Percentiles rank a stretch among this genome's conserved stretches.
These are phyloP conservation scores for Esox lucius DNA, from an alignment of 2,797 vertebrate genomes.

Conservation along the genomic window DNA sequence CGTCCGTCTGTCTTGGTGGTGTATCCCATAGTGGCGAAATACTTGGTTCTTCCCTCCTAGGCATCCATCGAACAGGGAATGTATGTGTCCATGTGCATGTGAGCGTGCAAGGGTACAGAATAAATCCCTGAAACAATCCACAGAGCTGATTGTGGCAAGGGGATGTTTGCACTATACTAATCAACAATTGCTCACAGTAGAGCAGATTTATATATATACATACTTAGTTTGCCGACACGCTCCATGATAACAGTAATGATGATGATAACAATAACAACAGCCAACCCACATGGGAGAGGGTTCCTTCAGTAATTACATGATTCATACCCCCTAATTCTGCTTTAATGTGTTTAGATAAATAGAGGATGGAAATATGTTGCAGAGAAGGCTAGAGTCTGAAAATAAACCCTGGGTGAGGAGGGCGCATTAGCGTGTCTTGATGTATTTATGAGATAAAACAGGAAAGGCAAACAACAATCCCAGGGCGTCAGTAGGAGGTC, in stretches of 20 bases:
- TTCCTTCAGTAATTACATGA: conserved; percentile 69
- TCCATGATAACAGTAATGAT: conserved; percentile 61
- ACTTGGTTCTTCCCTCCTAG: conserved; percentile 46
- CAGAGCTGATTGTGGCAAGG: conserved; percentile 33
- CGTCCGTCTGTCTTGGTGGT: too few species aligned
- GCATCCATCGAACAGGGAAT: conserved; percentile 6
- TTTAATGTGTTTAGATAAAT: conserved; percentile 65
- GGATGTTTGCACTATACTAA: conserved; percentile 65
- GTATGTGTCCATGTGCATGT: neutral
- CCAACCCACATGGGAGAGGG: conserved; percentile 60
- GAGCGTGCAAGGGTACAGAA: neutral
- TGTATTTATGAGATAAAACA: conserved; percentile 52
- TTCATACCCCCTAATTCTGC: conserved; percentile 65
- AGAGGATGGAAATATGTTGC: conserved; percentile 52
- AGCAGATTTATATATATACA: conserved; percentile 22
- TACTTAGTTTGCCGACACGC: conserved; percentile 60
- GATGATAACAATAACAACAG: conserved; percentile 71
- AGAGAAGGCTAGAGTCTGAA: conserved; percentile 51
- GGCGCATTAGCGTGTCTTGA: conserved; percentile 26
- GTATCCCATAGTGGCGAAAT: conserved; percentile 45
- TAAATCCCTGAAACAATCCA: neutral
- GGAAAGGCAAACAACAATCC: conserved; percentile 45
- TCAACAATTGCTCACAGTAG: conserved; percentile 56
- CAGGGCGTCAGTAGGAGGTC: conserved; percentile 37
- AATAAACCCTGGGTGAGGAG: conserved; percentile 55